A percentile compares a stretch with the other conserved stretches of the same genome.
Conservation (phyloP, 2,888 invertebrate genomes). For the Pilophorus perplexus region DNA sequence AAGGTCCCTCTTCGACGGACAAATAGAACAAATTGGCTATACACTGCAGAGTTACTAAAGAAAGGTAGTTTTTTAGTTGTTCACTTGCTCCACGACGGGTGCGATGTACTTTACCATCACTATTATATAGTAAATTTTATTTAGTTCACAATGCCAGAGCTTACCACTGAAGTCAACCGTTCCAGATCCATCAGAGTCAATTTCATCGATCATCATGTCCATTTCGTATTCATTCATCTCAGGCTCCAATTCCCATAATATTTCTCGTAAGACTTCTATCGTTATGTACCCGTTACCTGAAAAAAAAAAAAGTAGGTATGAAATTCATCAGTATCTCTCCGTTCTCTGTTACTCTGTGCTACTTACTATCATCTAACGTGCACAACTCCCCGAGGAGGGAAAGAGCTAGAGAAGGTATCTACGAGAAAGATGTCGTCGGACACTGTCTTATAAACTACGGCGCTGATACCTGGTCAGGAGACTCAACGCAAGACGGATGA, state of each 20-base stretch:
- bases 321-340: too few relatives aligned
- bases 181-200: slow-evolving; percentile 61
- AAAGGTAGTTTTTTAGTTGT: background rate
- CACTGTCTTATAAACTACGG: too few relatives aligned
- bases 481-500: too few relatives aligned
- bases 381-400: too few relatives aligned
- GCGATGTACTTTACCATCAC: background rate
- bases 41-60: background rate
- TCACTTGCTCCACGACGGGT: background rate
- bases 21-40: too few relatives aligned
- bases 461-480: too few relatives aligned
- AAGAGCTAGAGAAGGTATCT: too few relatives aligned
- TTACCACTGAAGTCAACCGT: slow-evolving; percentile 62
- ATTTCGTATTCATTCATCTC: slow-evolving; percentile 58
- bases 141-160: too few relatives aligned
- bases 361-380: too few relatives aligned
- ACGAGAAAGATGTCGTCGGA: too few relatives aligned
- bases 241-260: slow-evolving; percentile 58
- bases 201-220: slow-evolving; percentile 60
- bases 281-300: slow-evolving; percentile 56
- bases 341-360: too few relatives aligned
- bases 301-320: slow-evolving; percentile 13
- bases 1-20: too few relatives aligned
- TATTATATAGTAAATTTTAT: background rate
- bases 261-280: slow-evolving; percentile 56